phyloP scores from a whole-genome alignment of 2,888 invertebrate species.

The Aphrophora alni region DNA sequence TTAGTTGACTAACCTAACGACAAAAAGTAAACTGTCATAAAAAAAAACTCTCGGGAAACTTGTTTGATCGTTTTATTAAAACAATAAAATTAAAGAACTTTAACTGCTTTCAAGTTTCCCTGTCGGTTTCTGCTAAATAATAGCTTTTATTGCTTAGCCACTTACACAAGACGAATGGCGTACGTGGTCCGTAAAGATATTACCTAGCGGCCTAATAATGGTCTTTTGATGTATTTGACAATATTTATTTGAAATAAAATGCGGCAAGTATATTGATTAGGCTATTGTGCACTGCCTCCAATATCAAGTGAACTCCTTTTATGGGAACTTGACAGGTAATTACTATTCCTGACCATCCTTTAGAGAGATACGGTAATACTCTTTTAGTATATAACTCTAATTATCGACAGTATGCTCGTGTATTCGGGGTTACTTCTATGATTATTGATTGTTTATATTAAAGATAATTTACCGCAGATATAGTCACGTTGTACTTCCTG shows the following conservation, averaged over 20 bases:
- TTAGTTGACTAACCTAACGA: no score
- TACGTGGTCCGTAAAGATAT: not conserved
- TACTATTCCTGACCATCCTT: not conserved
- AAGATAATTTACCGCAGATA: no score
- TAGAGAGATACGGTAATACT: not conserved
- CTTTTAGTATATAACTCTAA: not conserved
- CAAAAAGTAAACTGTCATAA: no score
- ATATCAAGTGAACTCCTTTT: not conserved
- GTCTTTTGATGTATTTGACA: not conserved
- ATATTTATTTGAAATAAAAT: not conserved
- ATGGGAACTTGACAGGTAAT: not conserved
- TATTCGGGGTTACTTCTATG: no score
- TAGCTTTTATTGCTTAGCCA: not conserved
- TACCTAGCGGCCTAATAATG: not conserved
- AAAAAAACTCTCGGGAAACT: no score
- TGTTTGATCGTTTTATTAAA: no score
- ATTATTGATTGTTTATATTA: no score
- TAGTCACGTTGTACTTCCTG: no score
- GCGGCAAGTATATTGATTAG: not conserved
- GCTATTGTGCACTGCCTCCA: not conserved
- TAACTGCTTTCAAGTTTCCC: no score
- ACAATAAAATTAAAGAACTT: no score
- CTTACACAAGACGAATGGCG: not conserved
- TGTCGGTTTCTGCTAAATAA: not conserved
- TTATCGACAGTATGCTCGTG: not conserved